Evolutionary conservation across 2,888 invertebrate species (phyloP), one percentile per base, ranked within the genome.

Genomic region (Glaucopsyche alexis): DNA sequence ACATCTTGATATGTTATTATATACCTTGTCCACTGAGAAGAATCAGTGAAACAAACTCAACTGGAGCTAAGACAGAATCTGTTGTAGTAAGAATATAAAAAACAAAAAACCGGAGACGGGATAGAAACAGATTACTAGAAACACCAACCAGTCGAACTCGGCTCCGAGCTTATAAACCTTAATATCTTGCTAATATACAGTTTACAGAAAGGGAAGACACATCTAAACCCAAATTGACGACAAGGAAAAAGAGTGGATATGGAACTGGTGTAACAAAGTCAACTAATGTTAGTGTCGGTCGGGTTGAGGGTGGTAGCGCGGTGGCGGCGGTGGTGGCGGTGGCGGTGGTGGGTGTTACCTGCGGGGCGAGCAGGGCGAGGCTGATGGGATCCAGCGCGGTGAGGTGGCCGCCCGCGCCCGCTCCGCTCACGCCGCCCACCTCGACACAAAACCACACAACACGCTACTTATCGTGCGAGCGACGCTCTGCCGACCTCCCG

Each of bases 361-460:
- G 93, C 89, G 92, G 93, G 81, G 91, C 90, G 88, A 93, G 92
- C 88, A 92, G 87, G 82, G 93, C 93, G 85, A 93, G 91, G 86
- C 90, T 91, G 91, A 93, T 89, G 85, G 93, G 93, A 88, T 93
- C 93, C 89, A 93, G 88, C 85, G 93, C 94, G 85, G 93, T 87
- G 89, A 93, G 93, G 87, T 93, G 94, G 85, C 93, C 84, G 93
- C 90, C 93, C 82, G 93, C 93, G 82, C 91, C 91, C 85, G 93
- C 88, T 85, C 91, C 91, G 90, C 91, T 90, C 91, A 93, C 87
- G 90, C 94, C 94, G 86, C 94, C 94, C 91, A 94, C 94, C 94
- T 94, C 93, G 88, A 93, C 93, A 93, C 93, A 93, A 88, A 91
- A 92, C 90, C 91, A 92, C 91, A 93, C 90, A 91, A 91, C 86